phyloP scores from a whole-genome alignment of 2,113 vertebrate species.

The Oophaga pumilio region DNA sequence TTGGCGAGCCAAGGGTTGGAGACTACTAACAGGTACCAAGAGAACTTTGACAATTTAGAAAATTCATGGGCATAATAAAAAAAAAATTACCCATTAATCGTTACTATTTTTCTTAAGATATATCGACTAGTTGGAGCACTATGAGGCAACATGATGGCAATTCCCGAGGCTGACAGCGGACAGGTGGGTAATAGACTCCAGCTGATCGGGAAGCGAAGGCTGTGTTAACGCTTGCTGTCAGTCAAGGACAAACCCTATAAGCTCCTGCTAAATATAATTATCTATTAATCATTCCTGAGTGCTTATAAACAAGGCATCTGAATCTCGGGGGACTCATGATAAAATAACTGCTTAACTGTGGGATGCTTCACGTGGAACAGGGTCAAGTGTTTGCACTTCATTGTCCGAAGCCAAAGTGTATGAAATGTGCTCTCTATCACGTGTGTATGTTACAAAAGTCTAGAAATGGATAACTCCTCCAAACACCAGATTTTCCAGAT shows the following conservation, averaged over 20 bases:
- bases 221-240: constrained; percentile 17
- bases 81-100: not conserved
- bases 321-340: constrained; percentile 1
- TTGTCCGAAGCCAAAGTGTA: not conserved
- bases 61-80: too few relatives aligned
- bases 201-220: not conserved
- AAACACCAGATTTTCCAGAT: not conserved
- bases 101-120: not conserved
- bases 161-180: not conserved
- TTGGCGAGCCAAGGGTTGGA: not conserved
- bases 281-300: not conserved
- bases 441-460: not conserved
- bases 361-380: not conserved
- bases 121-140: too few relatives aligned
- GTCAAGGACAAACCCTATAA: constrained; percentile 16
- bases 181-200: not conserved
- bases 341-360: constrained; percentile 2
- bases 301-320: constrained; percentile 9
- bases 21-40: not conserved
- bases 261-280: not conserved
- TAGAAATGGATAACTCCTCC: not conserved
- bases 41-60: not conserved
- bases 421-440: not conserved
- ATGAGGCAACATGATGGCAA: not conserved
- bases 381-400: not conserved